A percentile compares a stretch with the other conserved stretches of the same genome.
Evolutionary conservation across 2,113 vertebrate species (phyloP).

Genomic region (Istiophorus platypterus): DNA sequence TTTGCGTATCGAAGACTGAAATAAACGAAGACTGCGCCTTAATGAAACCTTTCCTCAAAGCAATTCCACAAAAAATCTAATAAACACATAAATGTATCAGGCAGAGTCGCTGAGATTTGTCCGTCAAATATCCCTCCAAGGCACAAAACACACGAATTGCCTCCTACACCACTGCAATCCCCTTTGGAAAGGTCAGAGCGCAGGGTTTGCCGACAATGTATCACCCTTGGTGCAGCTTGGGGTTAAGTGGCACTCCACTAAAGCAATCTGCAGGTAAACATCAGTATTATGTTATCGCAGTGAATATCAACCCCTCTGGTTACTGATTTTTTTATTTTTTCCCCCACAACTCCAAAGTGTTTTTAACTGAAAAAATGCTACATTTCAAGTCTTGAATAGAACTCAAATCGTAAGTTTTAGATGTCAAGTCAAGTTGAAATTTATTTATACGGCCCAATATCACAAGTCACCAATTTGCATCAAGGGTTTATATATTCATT

Average conservation of each 20-base stretch:
- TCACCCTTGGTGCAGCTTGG: conserved; percentile 24
- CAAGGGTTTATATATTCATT: background rate
- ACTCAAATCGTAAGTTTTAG: background rate
- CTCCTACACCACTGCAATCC: conserved; percentile 20
- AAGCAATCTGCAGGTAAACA: conserved; percentile 6
- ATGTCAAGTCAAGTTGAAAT: conserved; percentile 2
- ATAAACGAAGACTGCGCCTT: conserved; percentile 16
- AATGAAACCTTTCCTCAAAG: background rate
- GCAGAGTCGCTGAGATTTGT: conserved; percentile 5
- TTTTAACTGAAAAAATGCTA: background rate
- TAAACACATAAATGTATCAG: conserved; percentile 25
- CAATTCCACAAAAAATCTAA: conserved; percentile 26
- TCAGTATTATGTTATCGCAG: background rate
- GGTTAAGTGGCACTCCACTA: conserved; percentile 40
- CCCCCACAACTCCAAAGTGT: background rate
- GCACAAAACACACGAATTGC: background rate
- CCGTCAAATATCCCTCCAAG: conserved; percentile 5
- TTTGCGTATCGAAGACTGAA: conserved; percentile 5
- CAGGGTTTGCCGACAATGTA: background rate
- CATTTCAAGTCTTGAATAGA: background rate
- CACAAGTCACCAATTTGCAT: background rate
- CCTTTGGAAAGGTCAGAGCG: conserved; percentile 23
- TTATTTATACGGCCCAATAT: background rate
- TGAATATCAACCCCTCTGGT: background rate
- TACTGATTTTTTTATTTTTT: background rate